Percentiles rank a stretch among this genome's conserved stretches.
These are phyloP conservation scores for Cassiopea xamachana DNA, from an alignment of 30 jellyfish, hydroid and myxozoan genomes.

Conservation along the genomic window DNA sequence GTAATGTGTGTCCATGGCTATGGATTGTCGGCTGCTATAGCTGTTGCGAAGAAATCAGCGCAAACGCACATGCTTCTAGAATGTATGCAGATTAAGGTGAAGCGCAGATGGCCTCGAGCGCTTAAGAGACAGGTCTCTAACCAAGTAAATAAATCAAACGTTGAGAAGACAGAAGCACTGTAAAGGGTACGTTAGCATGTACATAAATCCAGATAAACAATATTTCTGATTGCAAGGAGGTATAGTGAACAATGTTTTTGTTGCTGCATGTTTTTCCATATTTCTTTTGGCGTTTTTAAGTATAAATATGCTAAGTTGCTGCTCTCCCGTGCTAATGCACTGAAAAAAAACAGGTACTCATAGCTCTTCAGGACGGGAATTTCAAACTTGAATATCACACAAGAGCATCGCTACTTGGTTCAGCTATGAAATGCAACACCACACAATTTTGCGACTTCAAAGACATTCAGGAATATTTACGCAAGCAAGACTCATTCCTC, in stretches of 20 bases:
- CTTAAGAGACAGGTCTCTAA: slow-evolving; percentile 69
- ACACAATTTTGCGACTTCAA: no score
- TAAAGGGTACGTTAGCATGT: neutral
- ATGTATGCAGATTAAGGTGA: slow-evolving; percentile 62
- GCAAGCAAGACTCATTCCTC: neutral
- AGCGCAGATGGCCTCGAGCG: slow-evolving; percentile 65
- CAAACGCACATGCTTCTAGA: slow-evolving; percentile 57
- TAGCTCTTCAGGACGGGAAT: no score
- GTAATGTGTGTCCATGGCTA: slow-evolving; percentile 70
- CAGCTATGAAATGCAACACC: no score
- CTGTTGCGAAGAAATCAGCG: slow-evolving; percentile 53
- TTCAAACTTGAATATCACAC: no score
- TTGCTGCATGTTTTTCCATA: no score
- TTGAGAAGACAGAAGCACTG: slow-evolving; percentile 39
- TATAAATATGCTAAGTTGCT: no score
- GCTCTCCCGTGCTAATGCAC: no score
- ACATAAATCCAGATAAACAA: neutral
- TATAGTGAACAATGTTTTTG: neutral
- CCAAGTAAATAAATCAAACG: slow-evolving; percentile 42
- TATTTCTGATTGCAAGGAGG: neutral
- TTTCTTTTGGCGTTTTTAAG: no score
- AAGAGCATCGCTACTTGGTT: no score
- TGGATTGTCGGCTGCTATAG: slow-evolving; percentile 73
- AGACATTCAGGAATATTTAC: no score
- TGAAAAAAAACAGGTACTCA: no score